Conservation (phyloP, 2,797 vertebrate species). For the Chlorospingus flavigularis region DNA sequence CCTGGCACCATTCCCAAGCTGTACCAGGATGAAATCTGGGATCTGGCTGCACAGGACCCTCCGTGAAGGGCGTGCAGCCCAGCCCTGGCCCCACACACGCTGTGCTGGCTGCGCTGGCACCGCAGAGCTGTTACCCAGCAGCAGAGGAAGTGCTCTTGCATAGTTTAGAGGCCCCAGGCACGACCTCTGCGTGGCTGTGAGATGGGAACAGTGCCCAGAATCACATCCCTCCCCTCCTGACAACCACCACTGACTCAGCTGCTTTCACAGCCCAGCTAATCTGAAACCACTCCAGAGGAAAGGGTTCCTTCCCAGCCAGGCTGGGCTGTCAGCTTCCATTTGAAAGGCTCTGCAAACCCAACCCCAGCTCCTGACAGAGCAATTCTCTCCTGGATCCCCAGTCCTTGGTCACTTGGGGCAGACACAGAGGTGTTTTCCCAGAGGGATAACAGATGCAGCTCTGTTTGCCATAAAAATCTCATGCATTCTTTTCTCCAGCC, state of each 20-base stretch:
- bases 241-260: not conserved
- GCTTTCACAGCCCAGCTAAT: not conserved
- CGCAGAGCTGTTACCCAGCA: not conserved
- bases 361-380: not conserved
- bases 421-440: not conserved
- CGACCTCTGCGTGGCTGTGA: not conserved
- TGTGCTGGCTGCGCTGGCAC: not conserved
- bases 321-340: not conserved
- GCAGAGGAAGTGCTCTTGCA: not conserved
- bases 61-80: not conserved
- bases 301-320: not conserved
- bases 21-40: not conserved
- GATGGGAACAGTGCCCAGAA: conserved; percentile 19
- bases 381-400: not conserved
- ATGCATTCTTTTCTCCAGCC: not conserved
- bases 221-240: not conserved
- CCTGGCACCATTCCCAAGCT: not conserved
- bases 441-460: not conserved
- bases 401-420: not conserved
- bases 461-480: not conserved
- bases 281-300: not conserved
- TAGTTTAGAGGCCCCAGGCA: not conserved
- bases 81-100: not conserved
- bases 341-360: not conserved
- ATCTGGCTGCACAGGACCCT: not conserved